A percentile compares a stretch with the other conserved stretches of the same genome.
These are phyloP conservation scores for Polymixis lichenea DNA, from an alignment of 2,888 invertebrate genomes.

Conservation along the genomic window DNA sequence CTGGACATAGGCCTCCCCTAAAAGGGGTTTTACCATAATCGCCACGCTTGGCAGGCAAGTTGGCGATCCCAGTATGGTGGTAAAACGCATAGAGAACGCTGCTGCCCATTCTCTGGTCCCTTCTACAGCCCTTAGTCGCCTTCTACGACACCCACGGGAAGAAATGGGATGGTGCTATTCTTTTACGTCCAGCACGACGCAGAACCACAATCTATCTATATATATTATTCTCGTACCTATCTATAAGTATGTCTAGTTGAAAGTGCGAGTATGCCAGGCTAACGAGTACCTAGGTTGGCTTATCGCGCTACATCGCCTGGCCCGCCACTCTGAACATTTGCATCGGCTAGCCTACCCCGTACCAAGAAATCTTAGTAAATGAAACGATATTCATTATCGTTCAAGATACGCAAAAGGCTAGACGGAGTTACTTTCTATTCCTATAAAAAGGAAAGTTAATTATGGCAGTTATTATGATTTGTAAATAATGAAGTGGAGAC, in stretches of 20 bases:
- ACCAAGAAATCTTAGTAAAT: slow-evolving; percentile 35
- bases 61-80: no score
- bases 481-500: not conserved
- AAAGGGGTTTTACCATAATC: no score
- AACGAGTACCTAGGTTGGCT: slow-evolving; percentile 33
- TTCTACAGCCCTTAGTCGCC: no score
- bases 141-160: no score
- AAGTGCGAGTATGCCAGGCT: slow-evolving; percentile 52
- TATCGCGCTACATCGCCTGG: slow-evolving; percentile 36
- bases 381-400: slow-evolving; percentile 1
- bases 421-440: slow-evolving; percentile 29
- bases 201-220: no score
- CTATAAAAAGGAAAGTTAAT: slow-evolving; percentile 39
- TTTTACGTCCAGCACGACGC: no score
- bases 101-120: no score
- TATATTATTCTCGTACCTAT: not conserved
- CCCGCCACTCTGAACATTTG: slow-evolving; percentile 42
- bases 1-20: no score
- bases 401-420: not conserved
- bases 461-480: slow-evolving; percentile 13
- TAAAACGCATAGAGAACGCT: no score
- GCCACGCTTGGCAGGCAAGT: no score
- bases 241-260: slow-evolving; percentile 38
- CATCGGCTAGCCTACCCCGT: slow-evolving; percentile 43
- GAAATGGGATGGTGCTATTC: no score